Evolutionary conservation across 1,140 invertebrate genomes (phyloP).

Genomic region (Brachionus sp.): DNA sequence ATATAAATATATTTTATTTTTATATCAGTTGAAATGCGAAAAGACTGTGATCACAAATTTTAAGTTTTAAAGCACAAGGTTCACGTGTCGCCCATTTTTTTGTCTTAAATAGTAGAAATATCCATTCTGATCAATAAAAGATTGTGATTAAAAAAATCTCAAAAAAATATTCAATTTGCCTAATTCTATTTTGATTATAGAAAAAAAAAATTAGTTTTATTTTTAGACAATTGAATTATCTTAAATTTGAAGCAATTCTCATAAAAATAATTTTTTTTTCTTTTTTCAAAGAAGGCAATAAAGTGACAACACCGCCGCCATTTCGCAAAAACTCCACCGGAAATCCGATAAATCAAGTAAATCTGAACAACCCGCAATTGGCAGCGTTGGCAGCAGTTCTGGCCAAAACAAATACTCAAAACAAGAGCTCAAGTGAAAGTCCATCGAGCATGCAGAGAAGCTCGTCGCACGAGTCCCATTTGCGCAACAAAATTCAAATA

Average conservation of each 20-base stretch:
- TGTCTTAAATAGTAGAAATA: too few species aligned
- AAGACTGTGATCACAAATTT: too few species aligned
- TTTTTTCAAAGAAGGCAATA: neutral
- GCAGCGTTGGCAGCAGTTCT: neutral
- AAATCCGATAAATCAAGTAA: conserved; percentile 9
- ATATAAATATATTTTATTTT: too few species aligned
- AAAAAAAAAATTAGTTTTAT: neutral
- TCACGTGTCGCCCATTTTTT: too few species aligned
- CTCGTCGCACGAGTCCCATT: conserved; percentile 35
- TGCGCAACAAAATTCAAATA: conserved; percentile 32
- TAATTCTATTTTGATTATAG: too few species aligned
- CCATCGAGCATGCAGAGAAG: conserved; percentile 13
- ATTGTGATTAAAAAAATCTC: neutral
- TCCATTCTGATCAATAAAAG: neutral
- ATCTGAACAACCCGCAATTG: conserved; percentile 16
- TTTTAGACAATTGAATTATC: neutral
- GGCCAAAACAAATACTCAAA: conserved; percentile 7
- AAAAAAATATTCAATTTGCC: neutral
- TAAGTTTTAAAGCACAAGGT: too few species aligned
- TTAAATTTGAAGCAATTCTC: neutral
- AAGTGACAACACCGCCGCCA: conserved; percentile 33
- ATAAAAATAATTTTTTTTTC: neutral
- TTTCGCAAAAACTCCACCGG: conserved; percentile 34
- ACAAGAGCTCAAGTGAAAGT: neutral
- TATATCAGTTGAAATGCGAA: too few species aligned